phyloP scores from a whole-genome alignment of 1,140 invertebrate species.

The Lethrus apterus region DNA sequence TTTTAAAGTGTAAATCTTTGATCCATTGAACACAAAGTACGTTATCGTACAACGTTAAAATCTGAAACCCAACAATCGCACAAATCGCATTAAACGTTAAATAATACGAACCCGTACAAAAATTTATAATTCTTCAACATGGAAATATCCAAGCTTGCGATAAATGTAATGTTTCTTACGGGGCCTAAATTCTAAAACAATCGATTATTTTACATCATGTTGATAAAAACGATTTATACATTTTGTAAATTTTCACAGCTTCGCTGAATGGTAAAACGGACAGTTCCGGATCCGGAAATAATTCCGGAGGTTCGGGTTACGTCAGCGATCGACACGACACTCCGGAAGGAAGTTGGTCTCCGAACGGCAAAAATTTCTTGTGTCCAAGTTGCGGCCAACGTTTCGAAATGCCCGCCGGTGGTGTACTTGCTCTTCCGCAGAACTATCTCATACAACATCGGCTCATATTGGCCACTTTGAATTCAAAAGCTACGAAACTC shows the following conservation, averaged over 20 bases:
- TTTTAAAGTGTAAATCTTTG: no score
- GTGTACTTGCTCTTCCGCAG: slow-evolving; percentile 45
- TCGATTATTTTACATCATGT: slow-evolving; percentile 12
- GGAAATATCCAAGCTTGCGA: no score
- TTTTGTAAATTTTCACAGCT: no score
- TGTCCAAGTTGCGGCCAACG: slow-evolving; percentile 48
- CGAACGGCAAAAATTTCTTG: slow-evolving; percentile 40
- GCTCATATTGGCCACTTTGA: slow-evolving; percentile 44
- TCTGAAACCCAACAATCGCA: no score
- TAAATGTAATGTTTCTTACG: no score
- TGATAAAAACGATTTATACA: slow-evolving; percentile 20
- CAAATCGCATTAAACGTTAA: no score
- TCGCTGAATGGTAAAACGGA: slow-evolving; percentile 3
- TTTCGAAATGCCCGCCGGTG: slow-evolving; percentile 45
- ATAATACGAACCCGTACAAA: no score
- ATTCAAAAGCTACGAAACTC: slow-evolving; percentile 41
- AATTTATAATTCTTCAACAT: no score
- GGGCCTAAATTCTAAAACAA: no score
- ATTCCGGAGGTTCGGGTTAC: slow-evolving; percentile 45
- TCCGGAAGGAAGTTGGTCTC: no score
- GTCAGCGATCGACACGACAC: slow-evolving; percentile 43
- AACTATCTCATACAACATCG: slow-evolving; percentile 51
- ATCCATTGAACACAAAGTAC: no score
- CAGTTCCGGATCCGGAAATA: slow-evolving; percentile 1
- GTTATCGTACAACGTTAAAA: no score